These are phyloP conservation scores for Protonibea diacanthus DNA, from an alignment of 2,797 vertebrate genomes.

Conservation along the genomic window DNA sequence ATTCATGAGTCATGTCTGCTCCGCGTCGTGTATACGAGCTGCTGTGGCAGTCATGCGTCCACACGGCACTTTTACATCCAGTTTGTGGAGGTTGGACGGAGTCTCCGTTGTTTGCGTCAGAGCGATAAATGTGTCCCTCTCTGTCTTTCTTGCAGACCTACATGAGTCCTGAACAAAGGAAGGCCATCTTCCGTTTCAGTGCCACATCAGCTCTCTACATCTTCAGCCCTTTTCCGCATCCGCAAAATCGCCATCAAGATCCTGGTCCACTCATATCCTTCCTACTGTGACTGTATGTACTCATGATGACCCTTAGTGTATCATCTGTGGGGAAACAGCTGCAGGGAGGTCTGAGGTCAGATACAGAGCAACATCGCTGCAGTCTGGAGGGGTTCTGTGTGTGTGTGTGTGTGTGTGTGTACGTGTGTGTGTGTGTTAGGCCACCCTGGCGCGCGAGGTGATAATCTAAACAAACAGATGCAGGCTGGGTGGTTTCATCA, in stretches of 20 bases:
- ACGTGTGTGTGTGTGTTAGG: not conserved
- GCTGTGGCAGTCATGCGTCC: no score
- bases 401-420: not conserved
- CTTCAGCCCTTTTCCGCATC: slow-evolving; percentile 95
- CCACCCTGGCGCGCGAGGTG: not conserved
- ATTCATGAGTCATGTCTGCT: no score
- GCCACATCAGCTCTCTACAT: slow-evolving; percentile 96
- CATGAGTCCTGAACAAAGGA: slow-evolving; percentile 98
- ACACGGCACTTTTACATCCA: no score
- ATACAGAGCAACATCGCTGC: slow-evolving; percentile 1
- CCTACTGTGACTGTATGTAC: not conserved
- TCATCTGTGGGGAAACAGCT: not conserved
- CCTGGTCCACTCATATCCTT: slow-evolving; percentile 99
- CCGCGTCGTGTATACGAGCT: no score
- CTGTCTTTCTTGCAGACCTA: slow-evolving; percentile 89
- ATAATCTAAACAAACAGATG: slow-evolving; percentile 1
- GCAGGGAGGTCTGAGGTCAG: slow-evolving; percentile 41
- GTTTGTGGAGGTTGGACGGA: not conserved
- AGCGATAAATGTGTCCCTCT: not conserved
- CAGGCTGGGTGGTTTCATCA: not conserved
- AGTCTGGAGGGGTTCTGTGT: not conserved
- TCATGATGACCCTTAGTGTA: not conserved
- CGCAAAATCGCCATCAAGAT: slow-evolving; percentile 94
- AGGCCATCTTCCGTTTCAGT: slow-evolving; percentile 99
- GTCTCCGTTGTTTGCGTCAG: not conserved